Base-by-base conservation (phyloP, 2,888 invertebrate genomes). In the Tinea pellionella region DNA sequence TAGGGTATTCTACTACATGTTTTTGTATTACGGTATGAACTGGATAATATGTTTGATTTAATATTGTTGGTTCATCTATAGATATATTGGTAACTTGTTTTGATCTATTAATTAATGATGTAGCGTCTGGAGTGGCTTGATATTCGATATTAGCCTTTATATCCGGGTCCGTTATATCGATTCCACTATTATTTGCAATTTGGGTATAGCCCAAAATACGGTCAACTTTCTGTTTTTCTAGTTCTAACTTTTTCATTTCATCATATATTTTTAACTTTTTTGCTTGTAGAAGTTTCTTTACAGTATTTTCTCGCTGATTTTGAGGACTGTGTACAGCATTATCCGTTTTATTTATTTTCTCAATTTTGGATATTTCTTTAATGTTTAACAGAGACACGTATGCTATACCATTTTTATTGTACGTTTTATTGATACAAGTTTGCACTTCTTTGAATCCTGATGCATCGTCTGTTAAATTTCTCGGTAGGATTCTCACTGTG, bases 351-450 rank as follows among this genome's bases (percentile, higher is more conserved):
- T 75, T 74, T 0, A 74, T 15, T 43, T 74, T 71, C 61, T 76
- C 74, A 7, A 82, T 63, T 69, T 81, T 80, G 0, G 84, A 80
- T 65, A 86, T 73, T 67, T 83, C 77, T 4, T 84, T 80, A 1
- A 85, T 75, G 59, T 85, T 86, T 0, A 84, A 73, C 53, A 78
- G 64, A 0, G 83, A 79, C 12, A 75, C 75, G 64, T 76, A 81
- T 0, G 72, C 57, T 0, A 81, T 30, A 0, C 85, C 86, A 62
- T 81, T 73, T 65, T 74, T 78, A 59, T 80, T 78, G 58, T 71
- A 81, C 51, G 75, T 81, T 65, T 84, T 84, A 61, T 85, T 84
- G 1, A 85, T 82, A 62, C 74, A 77, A 1, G 84, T 80, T 53
- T 80, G 80, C 37, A 81, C 65, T 75, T 84, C 83, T 69, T 83